Conservation (phyloP, 1,140 invertebrate species). For the Drosophila sturtevanti region DNA sequence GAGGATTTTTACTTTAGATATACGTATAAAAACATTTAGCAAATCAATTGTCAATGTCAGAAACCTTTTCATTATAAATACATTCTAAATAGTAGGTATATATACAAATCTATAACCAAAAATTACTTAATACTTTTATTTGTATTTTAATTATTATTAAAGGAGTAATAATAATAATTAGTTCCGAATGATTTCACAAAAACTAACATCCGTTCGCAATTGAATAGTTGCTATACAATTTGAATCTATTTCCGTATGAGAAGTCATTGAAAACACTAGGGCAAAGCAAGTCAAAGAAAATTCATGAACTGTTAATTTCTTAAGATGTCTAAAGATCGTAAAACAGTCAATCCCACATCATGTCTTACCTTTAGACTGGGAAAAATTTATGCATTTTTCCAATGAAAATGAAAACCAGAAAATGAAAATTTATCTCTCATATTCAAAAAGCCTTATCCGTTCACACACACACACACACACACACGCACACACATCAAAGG, state of each 20-base stretch:
- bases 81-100: no score
- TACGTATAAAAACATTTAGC: no score
- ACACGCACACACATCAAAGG: conserved; percentile 56
- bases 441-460: conserved; percentile 13
- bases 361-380: conserved; percentile 17
- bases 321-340: not conserved
- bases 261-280: not conserved
- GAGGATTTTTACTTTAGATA: no score
- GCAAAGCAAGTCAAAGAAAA: not conserved
- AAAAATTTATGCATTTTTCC: conserved; percentile 69
- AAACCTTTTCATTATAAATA: no score
- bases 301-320: not conserved
- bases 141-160: no score
- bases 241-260: not conserved
- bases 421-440: conserved; percentile 46
- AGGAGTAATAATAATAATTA: no score
- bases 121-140: no score
- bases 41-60: no score
- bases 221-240: not conserved
- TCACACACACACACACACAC: conserved; percentile 35
- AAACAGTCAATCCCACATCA: conserved; percentile 1
- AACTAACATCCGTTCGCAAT: not conserved
- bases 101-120: no score
- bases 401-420: conserved; percentile 58
- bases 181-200: not conserved